Conservation (phyloP, 2,888 invertebrate genomes). For the Yponomeuta cagnagella region DNA sequence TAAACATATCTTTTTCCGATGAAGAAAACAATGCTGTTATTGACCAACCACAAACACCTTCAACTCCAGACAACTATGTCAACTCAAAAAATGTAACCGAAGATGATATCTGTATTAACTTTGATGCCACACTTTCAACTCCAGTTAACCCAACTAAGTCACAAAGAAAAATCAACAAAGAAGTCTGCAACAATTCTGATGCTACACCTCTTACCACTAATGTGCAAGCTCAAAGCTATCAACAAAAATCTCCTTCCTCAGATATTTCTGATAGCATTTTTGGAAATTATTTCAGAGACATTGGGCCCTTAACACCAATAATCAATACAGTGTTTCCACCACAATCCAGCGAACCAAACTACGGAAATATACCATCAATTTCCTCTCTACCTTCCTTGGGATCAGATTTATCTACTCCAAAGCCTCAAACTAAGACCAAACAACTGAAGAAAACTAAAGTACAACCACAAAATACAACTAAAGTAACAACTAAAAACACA, state of each 20-base stretch:
- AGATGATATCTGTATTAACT: neutral
- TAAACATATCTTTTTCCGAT: neutral
- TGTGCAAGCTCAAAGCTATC: neutral
- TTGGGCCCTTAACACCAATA: constrained; percentile 2
- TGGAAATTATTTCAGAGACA: neutral
- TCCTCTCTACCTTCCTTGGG: neutral
- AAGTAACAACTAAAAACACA: neutral
- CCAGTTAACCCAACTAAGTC: neutral
- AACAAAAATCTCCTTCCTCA: neutral
- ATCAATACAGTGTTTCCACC: constrained; percentile 1
- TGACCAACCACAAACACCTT: neutral
- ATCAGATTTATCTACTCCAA: neutral
- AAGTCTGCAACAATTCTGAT: neutral
- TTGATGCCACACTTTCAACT: neutral
- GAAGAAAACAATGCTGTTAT: neutral
- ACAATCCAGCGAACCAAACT: neutral
- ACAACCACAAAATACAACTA: neutral
- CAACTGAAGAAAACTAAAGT: neutral
- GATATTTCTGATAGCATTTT: neutral
- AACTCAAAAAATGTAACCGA: neutral
- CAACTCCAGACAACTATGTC: neutral
- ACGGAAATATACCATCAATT: neutral
- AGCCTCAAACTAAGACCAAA: neutral
- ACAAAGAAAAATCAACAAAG: neutral
- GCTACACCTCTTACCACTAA: neutral